Conservation (phyloP, 2,797 vertebrate genomes). For the Zonotrichia albicollis region DNA sequence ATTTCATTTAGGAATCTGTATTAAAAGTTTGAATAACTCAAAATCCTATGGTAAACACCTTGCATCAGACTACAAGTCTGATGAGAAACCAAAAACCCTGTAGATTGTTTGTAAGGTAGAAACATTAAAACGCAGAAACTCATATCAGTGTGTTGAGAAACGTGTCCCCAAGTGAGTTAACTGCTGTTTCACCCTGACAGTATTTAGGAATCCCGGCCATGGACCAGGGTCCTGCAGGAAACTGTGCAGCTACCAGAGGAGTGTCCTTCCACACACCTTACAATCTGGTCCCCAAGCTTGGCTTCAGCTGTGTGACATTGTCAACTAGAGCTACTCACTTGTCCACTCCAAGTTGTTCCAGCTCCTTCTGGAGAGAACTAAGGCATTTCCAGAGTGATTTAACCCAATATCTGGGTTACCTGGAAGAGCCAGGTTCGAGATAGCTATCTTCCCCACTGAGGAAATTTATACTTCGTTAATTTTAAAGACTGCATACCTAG, state of each 20-base stretch:
- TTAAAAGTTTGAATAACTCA: background rate
- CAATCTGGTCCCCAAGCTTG: rapidly evolving
- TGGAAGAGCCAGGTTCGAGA: background rate
- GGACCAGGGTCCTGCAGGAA: background rate
- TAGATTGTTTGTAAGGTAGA: rapidly evolving
- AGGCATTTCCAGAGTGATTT: background rate
- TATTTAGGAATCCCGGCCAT: background rate
- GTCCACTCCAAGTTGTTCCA: background rate
- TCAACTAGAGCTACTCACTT: background rate
- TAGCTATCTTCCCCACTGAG: rapidly evolving
- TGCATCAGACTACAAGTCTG: background rate
- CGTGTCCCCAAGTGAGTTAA: too few species aligned
- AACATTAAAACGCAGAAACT: background rate
- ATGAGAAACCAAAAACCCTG: background rate
- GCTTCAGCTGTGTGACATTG: background rate
- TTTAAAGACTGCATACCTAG: background rate
- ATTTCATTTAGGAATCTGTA: background rate
- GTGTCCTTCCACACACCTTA: background rate
- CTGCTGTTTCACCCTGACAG: background rate
- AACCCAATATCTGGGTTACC: background rate
- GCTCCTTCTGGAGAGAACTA: background rate
- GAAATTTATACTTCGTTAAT: rapidly evolving
- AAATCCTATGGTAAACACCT: background rate
- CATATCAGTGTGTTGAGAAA: rapidly evolving
- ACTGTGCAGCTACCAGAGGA: background rate